Conservation (phyloP, 2,113 vertebrate genomes). For the Protobothrops mucrosquamatus region DNA sequence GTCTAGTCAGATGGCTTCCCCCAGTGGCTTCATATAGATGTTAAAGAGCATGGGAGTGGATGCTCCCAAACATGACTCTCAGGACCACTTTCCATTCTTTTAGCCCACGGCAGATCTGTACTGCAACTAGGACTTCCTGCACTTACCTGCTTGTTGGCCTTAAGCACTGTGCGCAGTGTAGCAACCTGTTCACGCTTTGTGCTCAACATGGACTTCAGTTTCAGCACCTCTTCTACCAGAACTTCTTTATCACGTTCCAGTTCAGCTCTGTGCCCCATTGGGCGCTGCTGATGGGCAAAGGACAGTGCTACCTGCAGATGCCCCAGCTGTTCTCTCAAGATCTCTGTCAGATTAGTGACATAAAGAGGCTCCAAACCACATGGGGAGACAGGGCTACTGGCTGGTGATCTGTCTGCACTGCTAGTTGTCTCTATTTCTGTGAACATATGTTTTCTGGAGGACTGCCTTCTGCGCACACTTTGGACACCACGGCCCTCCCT, state of each 20-base stretch:
- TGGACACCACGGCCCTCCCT: slow-evolving; percentile 61
- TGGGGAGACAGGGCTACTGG: slow-evolving; percentile 70
- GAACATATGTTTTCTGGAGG: slow-evolving; percentile 62
- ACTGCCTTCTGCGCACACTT: slow-evolving; percentile 60
- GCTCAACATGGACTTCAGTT: slow-evolving; percentile 82
- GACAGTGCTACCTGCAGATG: slow-evolving; percentile 82
- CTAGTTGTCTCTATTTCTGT: slow-evolving; percentile 61
- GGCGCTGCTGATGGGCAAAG: slow-evolving; percentile 72
- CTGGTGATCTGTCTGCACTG: slow-evolving; percentile 60
- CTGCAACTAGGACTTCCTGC: background rate
- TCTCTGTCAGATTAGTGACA: slow-evolving; percentile 73
- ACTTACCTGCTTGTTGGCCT: slow-evolving; percentile 84
- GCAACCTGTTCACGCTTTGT: slow-evolving; percentile 86
- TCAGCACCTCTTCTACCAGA: slow-evolving; percentile 80
- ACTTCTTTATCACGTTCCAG: slow-evolving; percentile 75
- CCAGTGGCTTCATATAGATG: background rate
- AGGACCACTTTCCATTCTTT: background rate
- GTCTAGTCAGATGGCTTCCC: background rate
- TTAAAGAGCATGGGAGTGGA: background rate
- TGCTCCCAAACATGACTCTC: background rate
- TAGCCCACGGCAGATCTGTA: background rate
- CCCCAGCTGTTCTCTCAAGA: slow-evolving; percentile 81
- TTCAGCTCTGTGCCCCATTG: slow-evolving; percentile 65
- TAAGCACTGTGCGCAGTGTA: slow-evolving; percentile 84
- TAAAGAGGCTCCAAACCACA: slow-evolving; percentile 74